A percentile compares a stretch with the other conserved stretches of the same genome.
Conservation (phyloP, 2,113 vertebrate genomes). For the Eublepharis macularius region DNA sequence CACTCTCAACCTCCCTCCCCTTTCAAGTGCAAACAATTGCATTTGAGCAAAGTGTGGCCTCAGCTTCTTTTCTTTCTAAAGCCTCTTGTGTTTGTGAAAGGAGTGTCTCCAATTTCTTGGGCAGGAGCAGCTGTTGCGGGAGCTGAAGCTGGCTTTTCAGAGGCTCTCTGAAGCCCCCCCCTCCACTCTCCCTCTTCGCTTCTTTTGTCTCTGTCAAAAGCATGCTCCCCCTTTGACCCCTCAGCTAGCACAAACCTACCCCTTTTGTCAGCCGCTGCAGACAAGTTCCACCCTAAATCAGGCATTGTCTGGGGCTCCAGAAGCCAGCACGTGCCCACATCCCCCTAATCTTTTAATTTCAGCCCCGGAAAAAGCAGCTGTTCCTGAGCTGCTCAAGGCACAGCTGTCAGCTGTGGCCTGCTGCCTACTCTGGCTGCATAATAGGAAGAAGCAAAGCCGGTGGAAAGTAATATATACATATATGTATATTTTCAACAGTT, state of each 20-base stretch:
- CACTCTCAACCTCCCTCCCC: constrained; percentile 58
- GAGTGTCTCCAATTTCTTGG: constrained; percentile 91
- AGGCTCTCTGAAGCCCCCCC: constrained; percentile 63
- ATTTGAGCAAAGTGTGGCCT: constrained; percentile 80
- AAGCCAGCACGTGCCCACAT: constrained; percentile 84
- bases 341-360: constrained; percentile 89
- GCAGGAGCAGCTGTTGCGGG: constrained; percentile 89
- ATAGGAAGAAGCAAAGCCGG: constrained; percentile 57
- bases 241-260: constrained; percentile 65
- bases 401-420: constrained; percentile 88
- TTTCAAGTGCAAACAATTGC: constrained; percentile 82
- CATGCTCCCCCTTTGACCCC: constrained; percentile 71
- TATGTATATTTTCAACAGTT: constrained; percentile 89
- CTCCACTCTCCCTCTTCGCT: constrained; percentile 67
- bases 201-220: constrained; percentile 77
- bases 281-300: constrained; percentile 84
- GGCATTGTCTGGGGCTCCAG: constrained; percentile 80
- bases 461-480: constrained; percentile 61
- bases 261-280: constrained; percentile 77
- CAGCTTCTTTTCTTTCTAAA: constrained; percentile 75
- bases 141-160: constrained; percentile 77
- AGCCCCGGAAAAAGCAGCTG: constrained; percentile 90
- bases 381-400: constrained; percentile 84
- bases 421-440: constrained; percentile 75
- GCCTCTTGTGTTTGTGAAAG: constrained; percentile 88